Percentiles rank a stretch among this genome's conserved stretches.
These are phyloP conservation scores for Centropyge bicolor DNA, from an alignment of 2,797 vertebrate species.

Conservation along the genomic window DNA sequence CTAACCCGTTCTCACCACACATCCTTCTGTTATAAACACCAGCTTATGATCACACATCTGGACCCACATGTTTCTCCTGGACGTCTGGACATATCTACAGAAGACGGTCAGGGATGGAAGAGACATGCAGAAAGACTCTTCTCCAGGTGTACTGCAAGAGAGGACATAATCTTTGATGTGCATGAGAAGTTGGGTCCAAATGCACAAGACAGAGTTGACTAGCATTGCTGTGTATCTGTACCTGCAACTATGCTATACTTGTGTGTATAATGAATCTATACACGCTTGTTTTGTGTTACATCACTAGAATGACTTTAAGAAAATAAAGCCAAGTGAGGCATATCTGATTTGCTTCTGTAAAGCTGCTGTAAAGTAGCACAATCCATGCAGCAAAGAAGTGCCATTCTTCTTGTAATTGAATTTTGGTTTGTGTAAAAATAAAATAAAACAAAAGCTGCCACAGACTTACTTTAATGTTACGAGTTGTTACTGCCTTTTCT, in stretches of 20 bases:
- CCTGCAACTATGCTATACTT: not conserved
- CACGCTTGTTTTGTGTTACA: not conserved
- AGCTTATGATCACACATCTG: not conserved
- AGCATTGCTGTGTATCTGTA: not conserved
- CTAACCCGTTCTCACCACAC: not conserved
- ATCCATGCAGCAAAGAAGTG: not conserved
- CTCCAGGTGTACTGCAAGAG: not conserved
- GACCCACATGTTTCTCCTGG: not conserved
- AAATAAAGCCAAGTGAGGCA: not conserved
- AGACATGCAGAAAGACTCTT: not conserved
- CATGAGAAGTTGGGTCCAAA: not conserved
- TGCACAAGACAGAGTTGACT: not conserved
- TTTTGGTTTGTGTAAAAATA: not conserved
- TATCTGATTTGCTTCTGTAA: not conserved
- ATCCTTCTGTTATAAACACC: not conserved
- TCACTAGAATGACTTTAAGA: not conserved
- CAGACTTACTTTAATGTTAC: not conserved
- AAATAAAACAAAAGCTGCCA: not conserved
- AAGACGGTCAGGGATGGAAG: not conserved
- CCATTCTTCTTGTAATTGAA: not conserved
- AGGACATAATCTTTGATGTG: not conserved
- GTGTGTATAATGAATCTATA: not conserved
- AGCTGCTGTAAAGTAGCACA: not conserved
- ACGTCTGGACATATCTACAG: not conserved
- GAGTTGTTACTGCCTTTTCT: not conserved